Evolutionary conservation across 2,797 vertebrate species (phyloP).

Genomic region (Limnodromus scolopaceus): DNA sequence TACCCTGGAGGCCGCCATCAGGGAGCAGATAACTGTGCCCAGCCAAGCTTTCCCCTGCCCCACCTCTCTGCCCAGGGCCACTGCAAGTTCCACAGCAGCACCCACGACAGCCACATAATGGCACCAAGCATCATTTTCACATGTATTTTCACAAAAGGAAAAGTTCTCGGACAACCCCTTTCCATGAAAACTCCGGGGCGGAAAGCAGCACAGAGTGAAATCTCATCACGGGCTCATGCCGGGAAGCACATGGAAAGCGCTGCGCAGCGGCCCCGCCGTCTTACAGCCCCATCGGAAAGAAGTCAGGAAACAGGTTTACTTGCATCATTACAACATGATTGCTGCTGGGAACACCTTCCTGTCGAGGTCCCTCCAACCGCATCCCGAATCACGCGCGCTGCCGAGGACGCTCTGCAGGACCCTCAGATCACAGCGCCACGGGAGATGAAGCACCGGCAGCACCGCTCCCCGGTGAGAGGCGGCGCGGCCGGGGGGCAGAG

Average conservation of each 20-base stretch:
- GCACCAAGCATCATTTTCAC: background rate
- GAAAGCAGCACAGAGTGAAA: slow-evolving; percentile 15
- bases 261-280: fast-evolving
- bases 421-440: background rate
- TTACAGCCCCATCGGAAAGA: background rate
- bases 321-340: background rate
- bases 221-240: background rate
- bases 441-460: background rate
- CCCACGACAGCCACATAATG: background rate
- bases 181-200: background rate
- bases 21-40: background rate
- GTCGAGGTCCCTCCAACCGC: background rate
- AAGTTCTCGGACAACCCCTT: background rate
- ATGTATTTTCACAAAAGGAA: background rate
- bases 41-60: background rate
- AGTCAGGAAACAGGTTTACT: slow-evolving; percentile 4
- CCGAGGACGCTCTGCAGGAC: fast-evolving
- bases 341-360: slow-evolving; percentile 17
- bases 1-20: background rate
- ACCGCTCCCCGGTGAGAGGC: background rate
- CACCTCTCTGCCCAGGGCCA: background rate
- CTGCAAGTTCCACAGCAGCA: background rate
- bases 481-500: background rate
- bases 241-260: background rate
- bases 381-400: background rate